Base-by-base conservation (phyloP, 2,113 vertebrate species). In the Rhagologus leucostigma region DNA sequence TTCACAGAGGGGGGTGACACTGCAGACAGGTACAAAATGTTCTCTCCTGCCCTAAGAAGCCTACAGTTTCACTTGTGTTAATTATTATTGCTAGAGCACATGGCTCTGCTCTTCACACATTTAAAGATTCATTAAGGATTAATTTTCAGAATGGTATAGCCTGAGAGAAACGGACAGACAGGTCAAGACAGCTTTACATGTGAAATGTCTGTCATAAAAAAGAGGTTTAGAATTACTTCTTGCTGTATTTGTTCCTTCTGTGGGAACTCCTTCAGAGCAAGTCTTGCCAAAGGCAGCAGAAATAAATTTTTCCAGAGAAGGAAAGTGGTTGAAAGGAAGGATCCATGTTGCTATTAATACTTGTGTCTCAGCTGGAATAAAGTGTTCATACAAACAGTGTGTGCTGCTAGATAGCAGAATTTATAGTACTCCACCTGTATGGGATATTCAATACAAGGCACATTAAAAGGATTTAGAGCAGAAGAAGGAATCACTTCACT, bases 71-170 rank as follows among this genome's bases (percentile, higher is more conserved):
- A 69, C 55, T 96, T 85, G 17, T 55, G 57, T 94, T 95, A 95
- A 96, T 97, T 94, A 96, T 95, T 96, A 89, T 87, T 85, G 80
- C 84, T 90, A 16, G 12, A 92, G 65, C 75, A 76, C 87, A 44
- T 41, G 73, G 44, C 71, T 92, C 81, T 90, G 62, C 85, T 93
- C 56, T 85, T 92, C 81, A 85, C 21, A 89, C 55, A 49, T 94
- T 79, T 84, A 84, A 87, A 97, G 83, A 97, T 95, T 95, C 96
- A 95, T 96, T 94, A 94, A 77, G 74, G 93, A 97, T 95, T 91
- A 95, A 94, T 96, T 94, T 95, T 92, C 79, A 87, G 80, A 95
- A 86, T 87, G 73, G 49, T 89, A 90, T 95, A 94, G 95, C 89
- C 89, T 73, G 71, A 88, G 93, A 97, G 92, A 95, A 96, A 81